Evolutionary conservation across 2,113 vertebrate species (phyloP).

Genomic region (Sander lucioperca): DNA sequence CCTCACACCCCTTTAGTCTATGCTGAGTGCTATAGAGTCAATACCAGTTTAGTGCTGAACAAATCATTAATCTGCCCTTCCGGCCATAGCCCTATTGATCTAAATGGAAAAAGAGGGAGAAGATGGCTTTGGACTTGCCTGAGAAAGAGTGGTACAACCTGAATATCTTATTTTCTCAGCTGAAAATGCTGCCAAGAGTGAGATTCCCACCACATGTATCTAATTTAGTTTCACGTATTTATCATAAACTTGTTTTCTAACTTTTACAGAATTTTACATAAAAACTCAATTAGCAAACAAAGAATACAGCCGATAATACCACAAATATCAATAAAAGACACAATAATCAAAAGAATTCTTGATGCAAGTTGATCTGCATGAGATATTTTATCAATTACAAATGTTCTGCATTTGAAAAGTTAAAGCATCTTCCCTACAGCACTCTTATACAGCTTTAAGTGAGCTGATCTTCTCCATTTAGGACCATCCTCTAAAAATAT

Average conservation of each 20-base stretch:
- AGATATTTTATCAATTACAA: neutral
- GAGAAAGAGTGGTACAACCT: neutral
- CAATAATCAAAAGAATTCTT: neutral
- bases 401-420: neutral
- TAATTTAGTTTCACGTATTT: neutral
- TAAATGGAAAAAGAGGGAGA: neutral
- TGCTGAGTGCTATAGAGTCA: constrained; percentile 46
- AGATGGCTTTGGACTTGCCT: constrained; percentile 3
- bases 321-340: neutral
- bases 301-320: neutral
- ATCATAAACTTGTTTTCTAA: neutral
- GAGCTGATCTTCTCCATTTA: neutral
- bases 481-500: constrained; percentile 23
- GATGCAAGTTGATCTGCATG: neutral
- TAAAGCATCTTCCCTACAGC: too few species aligned
- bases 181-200: neutral
- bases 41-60: constrained; percentile 64
- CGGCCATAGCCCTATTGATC: constrained; percentile 17
- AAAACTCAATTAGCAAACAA: neutral
- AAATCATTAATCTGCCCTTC: constrained; percentile 55
- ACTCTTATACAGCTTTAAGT: neutral
- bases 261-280: neutral
- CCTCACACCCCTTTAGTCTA: neutral
- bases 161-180: neutral
- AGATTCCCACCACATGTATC: neutral